Evolutionary conservation across 2,797 vertebrate genomes (phyloP).

Genomic region (Crypturellus tataupa): DNA sequence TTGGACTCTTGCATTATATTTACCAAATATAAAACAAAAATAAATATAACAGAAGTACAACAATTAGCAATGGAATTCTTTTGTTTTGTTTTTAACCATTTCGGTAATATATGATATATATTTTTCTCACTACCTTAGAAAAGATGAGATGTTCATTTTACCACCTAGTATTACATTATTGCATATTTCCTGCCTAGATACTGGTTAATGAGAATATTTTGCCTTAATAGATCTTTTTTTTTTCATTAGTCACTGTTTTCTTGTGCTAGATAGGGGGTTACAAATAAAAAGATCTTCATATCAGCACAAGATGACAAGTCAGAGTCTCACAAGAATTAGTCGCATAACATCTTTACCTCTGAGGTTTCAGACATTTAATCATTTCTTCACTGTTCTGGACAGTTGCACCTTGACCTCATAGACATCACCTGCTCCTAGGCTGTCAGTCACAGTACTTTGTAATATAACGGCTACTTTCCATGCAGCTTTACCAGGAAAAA

Average conservation of each 20-base stretch:
- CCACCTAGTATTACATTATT: not conserved
- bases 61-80: not conserved
- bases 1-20: slow-evolving; percentile 40
- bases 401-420: slow-evolving; percentile 60
- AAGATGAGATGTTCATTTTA: not conserved
- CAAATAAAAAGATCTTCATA: not conserved
- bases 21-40: slow-evolving; percentile 51
- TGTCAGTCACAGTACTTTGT: slow-evolving; percentile 18
- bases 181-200: not conserved
- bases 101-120: not conserved
- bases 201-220: not conserved
- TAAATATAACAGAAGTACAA: slow-evolving; percentile 3
- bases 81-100: not conserved
- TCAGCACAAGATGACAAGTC: slow-evolving; percentile 25
- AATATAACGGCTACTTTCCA: slow-evolving; percentile 28
- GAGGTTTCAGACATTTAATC: slow-evolving; percentile 59
- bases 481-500: slow-evolving; percentile 34
- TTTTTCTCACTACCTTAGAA: not conserved
- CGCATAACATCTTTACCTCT: slow-evolving; percentile 30
- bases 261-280: slow-evolving; percentile 18
- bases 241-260: not conserved
- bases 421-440: slow-evolving; percentile 27
- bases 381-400: slow-evolving; percentile 52
- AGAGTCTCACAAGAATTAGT: slow-evolving; percentile 57
- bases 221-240: not conserved